phyloP scores from a whole-genome alignment of 2,888 invertebrate genomes.

The Schizaphis graminum region DNA sequence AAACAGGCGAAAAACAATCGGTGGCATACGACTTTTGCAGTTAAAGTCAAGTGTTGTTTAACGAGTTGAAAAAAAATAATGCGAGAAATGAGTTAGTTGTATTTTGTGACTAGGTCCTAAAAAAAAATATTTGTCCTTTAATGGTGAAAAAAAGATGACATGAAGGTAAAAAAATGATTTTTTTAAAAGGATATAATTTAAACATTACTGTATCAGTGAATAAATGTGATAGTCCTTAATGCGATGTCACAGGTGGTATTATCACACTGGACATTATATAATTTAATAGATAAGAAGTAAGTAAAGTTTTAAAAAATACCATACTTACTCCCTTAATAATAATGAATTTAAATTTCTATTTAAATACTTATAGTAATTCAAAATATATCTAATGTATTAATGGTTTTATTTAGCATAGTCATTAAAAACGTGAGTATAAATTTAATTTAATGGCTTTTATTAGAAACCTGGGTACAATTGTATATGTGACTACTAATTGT shows the following conservation, averaged over 20 bases:
- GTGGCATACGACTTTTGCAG: slow-evolving; percentile 30
- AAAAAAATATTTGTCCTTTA: slow-evolving; percentile 28
- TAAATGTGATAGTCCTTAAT: background rate
- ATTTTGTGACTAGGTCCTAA: background rate
- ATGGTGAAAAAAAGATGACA: slow-evolving; percentile 16
- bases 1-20: slow-evolving; percentile 23
- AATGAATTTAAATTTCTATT: background rate
- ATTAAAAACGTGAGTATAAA: background rate
- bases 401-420: background rate
- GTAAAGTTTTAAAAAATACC: background rate
- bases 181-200: background rate
- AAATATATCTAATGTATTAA: background rate
- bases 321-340: background rate
- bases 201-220: background rate
- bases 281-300: background rate
- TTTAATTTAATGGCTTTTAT: background rate
- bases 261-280: background rate
- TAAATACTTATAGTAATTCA: background rate
- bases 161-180: slow-evolving; percentile 11
- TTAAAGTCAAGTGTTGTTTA: slow-evolving; percentile 60
- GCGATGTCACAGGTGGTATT: slow-evolving; percentile 23
- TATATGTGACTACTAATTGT: background rate
- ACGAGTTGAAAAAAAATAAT: slow-evolving; percentile 60
- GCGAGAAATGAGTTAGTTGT: slow-evolving; percentile 24
- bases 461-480: background rate